These are phyloP conservation scores for Andrena minutula DNA, from an alignment of 2,888 invertebrate species.

Conservation along the genomic window DNA sequence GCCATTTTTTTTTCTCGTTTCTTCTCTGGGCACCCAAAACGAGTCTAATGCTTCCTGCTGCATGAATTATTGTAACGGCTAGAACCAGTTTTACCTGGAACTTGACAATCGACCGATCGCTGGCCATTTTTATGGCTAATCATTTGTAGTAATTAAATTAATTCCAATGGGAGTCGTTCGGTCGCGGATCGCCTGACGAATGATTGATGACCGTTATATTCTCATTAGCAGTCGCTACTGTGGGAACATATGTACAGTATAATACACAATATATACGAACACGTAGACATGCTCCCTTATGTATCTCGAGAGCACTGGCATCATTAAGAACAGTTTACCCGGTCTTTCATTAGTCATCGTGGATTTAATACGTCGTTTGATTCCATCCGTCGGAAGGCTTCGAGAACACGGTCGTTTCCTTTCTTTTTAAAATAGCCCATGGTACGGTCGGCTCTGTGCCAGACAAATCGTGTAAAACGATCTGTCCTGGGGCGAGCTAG, in stretches of 20 bases:
- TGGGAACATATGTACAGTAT: conserved; percentile 67
- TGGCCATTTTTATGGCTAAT: conserved; percentile 57
- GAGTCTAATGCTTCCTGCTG: not conserved
- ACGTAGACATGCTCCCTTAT: conserved; percentile 32
- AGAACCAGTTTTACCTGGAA: conserved; percentile 2
- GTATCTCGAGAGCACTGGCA: conserved; percentile 52
- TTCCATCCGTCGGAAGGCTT: conserved; percentile 48
- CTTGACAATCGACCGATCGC: conserved; percentile 49
- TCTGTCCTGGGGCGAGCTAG: not conserved
- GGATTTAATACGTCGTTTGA: conserved; percentile 71
- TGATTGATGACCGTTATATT: conserved; percentile 74
- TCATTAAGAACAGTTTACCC: conserved; percentile 75
- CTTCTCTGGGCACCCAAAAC: not conserved
- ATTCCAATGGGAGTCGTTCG: conserved; percentile 65
- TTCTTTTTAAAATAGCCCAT: conserved; percentile 20
- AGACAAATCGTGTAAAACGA: conserved; percentile 42
- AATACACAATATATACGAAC: conserved; percentile 37
- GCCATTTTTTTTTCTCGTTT: not conserved
- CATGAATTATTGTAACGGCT: conserved; percentile 33
- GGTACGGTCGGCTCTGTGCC: conserved; percentile 13
- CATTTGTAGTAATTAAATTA: conserved; percentile 74
- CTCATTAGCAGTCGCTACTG: conserved; percentile 74
- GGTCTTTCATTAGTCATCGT: conserved; percentile 74
- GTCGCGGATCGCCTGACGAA: conserved; percentile 69
- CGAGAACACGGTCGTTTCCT: conserved; percentile 37